phyloP scores from a whole-genome alignment of 2,797 vertebrate species.

The Buceros bicornis region DNA sequence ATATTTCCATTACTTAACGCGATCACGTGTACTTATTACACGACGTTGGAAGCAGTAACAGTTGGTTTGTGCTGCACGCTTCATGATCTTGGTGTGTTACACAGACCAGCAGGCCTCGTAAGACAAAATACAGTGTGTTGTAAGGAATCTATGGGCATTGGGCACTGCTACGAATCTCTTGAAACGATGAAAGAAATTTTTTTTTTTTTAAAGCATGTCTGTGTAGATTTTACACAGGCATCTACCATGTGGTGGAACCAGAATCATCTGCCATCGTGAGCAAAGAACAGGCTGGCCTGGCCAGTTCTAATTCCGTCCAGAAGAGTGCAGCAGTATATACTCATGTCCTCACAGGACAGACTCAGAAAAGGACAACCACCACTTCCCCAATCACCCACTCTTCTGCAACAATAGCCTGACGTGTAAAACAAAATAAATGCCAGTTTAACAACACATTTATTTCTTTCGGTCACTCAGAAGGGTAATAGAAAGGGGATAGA shows the following conservation, averaged over 20 bases:
- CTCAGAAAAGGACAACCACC: neutral
- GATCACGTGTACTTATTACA: constrained; percentile 9
- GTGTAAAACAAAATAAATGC: neutral
- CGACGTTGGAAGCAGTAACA: neutral
- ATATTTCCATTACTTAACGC: constrained; percentile 39
- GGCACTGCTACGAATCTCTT: neutral
- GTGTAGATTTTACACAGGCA: neutral
- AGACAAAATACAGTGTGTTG: neutral
- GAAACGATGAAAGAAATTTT: neutral
- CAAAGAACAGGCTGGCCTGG: neutral
- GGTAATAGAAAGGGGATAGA: neutral
- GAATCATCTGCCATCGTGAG: neutral
- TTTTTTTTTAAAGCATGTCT: neutral
- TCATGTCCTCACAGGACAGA: neutral
- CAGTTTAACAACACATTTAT: neutral
- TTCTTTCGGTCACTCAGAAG: neutral
- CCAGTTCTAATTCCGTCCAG: constrained; percentile 39
- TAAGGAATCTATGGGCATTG: neutral
- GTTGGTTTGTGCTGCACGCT: neutral
- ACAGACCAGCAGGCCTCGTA: neutral
- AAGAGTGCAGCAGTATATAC: constrained; percentile 34
- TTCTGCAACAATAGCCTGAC: neutral
- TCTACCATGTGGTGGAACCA: neutral
- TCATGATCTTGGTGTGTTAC: neutral
- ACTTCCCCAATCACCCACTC: neutral